Percentiles rank a stretch among this genome's conserved stretches.
phyloP scores from a whole-genome alignment of 2,113 vertebrate genomes.

The Xenotilapia caudafasciata region DNA sequence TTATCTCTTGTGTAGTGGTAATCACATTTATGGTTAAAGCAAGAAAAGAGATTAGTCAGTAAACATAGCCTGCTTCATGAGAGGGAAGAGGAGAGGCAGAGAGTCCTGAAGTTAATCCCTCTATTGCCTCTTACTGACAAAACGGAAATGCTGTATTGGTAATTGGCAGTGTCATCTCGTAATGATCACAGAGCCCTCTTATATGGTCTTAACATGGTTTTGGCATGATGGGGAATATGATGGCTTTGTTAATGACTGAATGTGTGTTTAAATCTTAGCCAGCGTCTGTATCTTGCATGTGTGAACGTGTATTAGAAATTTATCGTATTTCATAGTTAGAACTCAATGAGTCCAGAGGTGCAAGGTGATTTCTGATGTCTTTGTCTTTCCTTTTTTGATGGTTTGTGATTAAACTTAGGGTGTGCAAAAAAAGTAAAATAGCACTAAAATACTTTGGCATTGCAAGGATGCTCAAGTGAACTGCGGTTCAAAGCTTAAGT shows the following conservation, averaged over 20 bases:
- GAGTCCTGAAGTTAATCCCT: constrained; percentile 50
- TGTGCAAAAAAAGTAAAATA: not conserved
- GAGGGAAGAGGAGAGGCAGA: constrained; percentile 15
- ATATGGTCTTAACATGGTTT: constrained; percentile 11
- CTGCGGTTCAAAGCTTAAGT: not conserved
- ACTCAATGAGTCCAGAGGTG: not conserved
- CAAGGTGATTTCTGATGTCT: not conserved
- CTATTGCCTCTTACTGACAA: constrained; percentile 37
- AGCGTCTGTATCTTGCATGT: not conserved
- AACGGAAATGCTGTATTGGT: constrained; percentile 32
- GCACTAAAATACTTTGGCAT: not conserved
- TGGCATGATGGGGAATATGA: not conserved
- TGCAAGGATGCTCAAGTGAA: not conserved
- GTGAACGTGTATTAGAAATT: not conserved
- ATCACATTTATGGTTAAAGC: constrained; percentile 70
- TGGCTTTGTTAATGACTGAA: not conserved
- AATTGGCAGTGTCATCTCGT: constrained; percentile 33
- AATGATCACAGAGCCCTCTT: constrained; percentile 27
- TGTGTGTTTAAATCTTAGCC: not conserved
- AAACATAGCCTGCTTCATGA: constrained; percentile 43
- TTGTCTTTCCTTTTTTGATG: not conserved
- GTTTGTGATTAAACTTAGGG: not conserved
- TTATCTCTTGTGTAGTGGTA: constrained; percentile 66
- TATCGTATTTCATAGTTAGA: not conserved
- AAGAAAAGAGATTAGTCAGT: constrained; percentile 62